phyloP scores from a whole-genome alignment of 2,113 vertebrate genomes.

The Chloropsis hardwickii region DNA sequence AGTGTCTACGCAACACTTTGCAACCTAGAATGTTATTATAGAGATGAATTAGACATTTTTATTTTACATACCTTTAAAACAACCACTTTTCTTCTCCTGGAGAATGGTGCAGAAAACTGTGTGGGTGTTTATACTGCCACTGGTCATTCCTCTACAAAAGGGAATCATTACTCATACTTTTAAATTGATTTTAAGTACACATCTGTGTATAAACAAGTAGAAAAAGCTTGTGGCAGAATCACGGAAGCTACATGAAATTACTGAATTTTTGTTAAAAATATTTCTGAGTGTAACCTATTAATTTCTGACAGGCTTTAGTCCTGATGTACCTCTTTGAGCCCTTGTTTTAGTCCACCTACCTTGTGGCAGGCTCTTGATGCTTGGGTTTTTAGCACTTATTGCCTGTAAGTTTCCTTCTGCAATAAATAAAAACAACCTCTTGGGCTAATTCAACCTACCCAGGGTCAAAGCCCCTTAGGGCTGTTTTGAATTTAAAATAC shows the following conservation, averaged over 20 bases:
- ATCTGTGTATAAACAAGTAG: not conserved
- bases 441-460: not conserved
- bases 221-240: not conserved
- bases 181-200: not conserved
- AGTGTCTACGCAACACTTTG: not conserved
- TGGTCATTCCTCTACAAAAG: not conserved
- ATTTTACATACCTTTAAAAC: not conserved
- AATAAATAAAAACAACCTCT: not conserved
- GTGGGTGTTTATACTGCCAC: not conserved
- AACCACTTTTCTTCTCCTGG: not conserved
- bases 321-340: not conserved
- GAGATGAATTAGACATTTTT: not conserved
- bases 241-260: not conserved
- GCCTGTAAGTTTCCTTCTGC: not conserved
- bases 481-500: not conserved
- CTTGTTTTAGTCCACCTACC: not conserved
- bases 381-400: no score
- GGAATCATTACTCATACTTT: not conserved
- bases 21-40: not conserved
- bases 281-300: not conserved
- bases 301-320: not conserved
- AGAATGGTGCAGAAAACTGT: not conserved
- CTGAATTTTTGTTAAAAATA: not conserved
- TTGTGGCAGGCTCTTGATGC: not conserved
- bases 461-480: not conserved